Conservation (phyloP, 2,888 invertebrate species). For the Heliconius cydno region DNA sequence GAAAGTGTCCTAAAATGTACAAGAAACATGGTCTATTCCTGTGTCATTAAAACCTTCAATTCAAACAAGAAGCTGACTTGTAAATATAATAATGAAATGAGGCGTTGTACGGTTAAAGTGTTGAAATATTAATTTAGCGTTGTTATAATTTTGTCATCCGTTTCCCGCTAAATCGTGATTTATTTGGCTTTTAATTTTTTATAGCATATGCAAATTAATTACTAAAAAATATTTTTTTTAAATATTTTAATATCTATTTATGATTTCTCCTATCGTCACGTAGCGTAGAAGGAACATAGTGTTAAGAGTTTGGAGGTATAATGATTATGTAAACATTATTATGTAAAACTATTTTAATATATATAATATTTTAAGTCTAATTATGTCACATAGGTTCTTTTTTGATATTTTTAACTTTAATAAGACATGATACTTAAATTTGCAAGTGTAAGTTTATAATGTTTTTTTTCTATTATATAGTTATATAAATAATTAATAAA, state of each 20-base stretch:
- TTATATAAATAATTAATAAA: too few species aligned
- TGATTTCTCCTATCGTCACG: not conserved
- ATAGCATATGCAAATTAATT: not conserved
- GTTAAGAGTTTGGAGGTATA: too few species aligned
- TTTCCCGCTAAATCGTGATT: constrained; percentile 41
- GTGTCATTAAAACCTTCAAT: constrained; percentile 54
- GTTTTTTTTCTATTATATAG: too few species aligned
- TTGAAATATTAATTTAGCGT: constrained; percentile 41
- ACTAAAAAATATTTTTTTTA: too few species aligned
- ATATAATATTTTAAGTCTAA: too few species aligned
- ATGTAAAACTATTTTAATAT: too few species aligned
- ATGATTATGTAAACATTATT: too few species aligned
- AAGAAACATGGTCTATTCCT: constrained; percentile 51
- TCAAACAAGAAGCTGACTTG: constrained; percentile 63
- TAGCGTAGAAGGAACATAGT: too few species aligned
- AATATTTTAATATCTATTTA: not conserved
- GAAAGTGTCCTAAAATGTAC: not conserved
- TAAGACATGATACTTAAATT: too few species aligned
- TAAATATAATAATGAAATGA: constrained; percentile 63
- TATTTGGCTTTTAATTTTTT: not conserved
- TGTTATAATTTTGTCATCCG: constrained; percentile 44
- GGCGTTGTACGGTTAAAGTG: constrained; percentile 40
- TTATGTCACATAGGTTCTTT: too few species aligned
- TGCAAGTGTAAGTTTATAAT: too few species aligned
- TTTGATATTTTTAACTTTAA: too few species aligned